Percentiles rank a stretch among this genome's conserved stretches.
phyloP scores from a whole-genome alignment of 2,888 invertebrate species.

The Clitarchus hookeri region DNA sequence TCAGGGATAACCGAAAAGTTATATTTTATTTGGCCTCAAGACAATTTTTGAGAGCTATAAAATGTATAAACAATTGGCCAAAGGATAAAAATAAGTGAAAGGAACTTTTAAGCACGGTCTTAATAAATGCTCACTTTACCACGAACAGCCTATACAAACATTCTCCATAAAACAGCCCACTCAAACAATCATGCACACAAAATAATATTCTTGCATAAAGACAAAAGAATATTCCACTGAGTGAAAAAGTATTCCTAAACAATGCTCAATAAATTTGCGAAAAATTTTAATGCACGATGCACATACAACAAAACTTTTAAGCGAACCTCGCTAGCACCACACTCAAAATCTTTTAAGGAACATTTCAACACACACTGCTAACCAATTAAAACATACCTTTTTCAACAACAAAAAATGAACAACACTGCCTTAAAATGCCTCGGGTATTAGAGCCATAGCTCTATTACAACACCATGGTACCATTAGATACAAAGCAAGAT shows the following conservation, averaged over 20 bases:
- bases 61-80: too few species aligned
- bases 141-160: too few species aligned
- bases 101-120: too few species aligned
- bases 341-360: background rate
- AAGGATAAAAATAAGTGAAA: too few species aligned
- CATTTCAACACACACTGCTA: background rate
- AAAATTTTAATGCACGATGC: background rate
- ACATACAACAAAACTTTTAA: background rate
- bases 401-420: background rate
- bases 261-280: background rate
- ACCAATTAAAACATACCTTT: background rate
- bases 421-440: slow-evolving; percentile 9
- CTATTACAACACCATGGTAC: background rate
- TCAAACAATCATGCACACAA: background rate
- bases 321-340: background rate
- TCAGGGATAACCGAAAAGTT: too few species aligned
- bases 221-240: background rate
- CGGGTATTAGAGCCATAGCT: background rate
- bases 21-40: too few species aligned
- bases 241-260: background rate
- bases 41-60: too few species aligned
- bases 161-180: too few species aligned
- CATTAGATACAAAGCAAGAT: background rate
- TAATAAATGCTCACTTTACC: too few species aligned
- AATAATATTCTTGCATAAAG: background rate